phyloP scores from a whole-genome alignment of 2,888 invertebrate species.

The Dysmachus trigonus region DNA sequence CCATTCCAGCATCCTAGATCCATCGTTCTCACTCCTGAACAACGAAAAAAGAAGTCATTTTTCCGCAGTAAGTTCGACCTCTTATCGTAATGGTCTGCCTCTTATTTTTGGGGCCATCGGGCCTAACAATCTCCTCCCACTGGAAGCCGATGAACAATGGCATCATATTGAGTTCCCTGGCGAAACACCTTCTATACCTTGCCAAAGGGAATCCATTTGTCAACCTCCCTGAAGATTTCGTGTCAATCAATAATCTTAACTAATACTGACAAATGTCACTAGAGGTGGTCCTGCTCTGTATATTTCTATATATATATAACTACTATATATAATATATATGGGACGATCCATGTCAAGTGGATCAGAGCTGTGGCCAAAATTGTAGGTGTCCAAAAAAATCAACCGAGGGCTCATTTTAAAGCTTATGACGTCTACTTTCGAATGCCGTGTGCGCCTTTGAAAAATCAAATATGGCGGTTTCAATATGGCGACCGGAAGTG shows the following conservation, averaged over 20 bases:
- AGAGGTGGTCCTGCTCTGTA: neutral
- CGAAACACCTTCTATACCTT: constrained; percentile 42
- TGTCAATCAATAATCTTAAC: constrained; percentile 49
- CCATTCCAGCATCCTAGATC: neutral
- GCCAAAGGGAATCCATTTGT: constrained; percentile 47
- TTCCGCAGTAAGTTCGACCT: constrained; percentile 22
- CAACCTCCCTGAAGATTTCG: constrained; percentile 45
- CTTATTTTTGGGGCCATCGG: constrained; percentile 5
- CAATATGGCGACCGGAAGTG: too few species aligned
- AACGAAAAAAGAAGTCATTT: neutral
- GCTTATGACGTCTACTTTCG: too few species aligned
- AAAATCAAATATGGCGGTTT: too few species aligned
- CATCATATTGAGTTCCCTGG: constrained; percentile 22
- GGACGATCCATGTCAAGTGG: too few species aligned
- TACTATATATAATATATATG: too few species aligned
- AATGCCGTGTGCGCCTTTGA: too few species aligned
- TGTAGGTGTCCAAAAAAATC: too few species aligned
- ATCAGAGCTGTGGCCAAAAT: too few species aligned
- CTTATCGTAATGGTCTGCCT: neutral
- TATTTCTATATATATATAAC: too few species aligned
- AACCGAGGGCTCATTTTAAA: too few species aligned
- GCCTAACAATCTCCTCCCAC: neutral
- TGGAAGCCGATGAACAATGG: constrained; percentile 8
- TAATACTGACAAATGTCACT: constrained; percentile 47
- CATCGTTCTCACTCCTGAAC: neutral